phyloP scores from a whole-genome alignment of 2,113 vertebrate genomes.

The Neolamprologus falcicula region DNA sequence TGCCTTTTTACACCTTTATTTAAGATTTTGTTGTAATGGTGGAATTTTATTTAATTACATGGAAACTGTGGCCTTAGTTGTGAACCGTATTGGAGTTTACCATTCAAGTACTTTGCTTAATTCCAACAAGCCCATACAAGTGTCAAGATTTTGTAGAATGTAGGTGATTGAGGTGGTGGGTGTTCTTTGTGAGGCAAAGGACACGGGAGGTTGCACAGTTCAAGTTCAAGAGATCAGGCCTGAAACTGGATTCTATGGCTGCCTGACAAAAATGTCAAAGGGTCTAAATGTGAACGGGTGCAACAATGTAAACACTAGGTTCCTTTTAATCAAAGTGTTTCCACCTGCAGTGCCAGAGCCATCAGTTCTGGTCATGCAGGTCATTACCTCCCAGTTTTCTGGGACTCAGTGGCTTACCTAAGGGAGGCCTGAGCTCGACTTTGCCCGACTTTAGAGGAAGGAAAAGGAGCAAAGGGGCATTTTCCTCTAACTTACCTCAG shows the following conservation, averaged over 20 bases:
- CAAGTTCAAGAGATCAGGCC: slow-evolving; percentile 21
- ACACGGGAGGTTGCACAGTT: slow-evolving; percentile 18
- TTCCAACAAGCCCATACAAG: neutral
- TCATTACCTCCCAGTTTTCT: slow-evolving; percentile 52
- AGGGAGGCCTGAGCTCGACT: slow-evolving; percentile 27
- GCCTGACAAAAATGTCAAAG: slow-evolving; percentile 45
- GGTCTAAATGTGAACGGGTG: slow-evolving; percentile 35
- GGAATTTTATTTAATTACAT: neutral
- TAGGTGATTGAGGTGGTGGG: neutral
- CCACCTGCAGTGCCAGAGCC: slow-evolving; percentile 61
- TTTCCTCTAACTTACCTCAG: slow-evolving; percentile 41
- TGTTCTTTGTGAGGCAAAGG: neutral
- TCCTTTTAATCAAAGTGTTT: slow-evolving; percentile 63
- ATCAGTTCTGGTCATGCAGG: slow-evolving; percentile 40
- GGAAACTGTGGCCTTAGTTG: neutral
- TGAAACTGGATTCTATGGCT: slow-evolving; percentile 34
- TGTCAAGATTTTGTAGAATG: neutral
- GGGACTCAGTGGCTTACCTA: slow-evolving; percentile 34
- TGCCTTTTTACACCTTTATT: neutral
- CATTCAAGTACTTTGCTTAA: neutral
- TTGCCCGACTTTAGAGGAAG: slow-evolving; percentile 2
- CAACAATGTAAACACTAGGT: slow-evolving; percentile 49
- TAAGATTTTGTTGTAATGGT: neutral
- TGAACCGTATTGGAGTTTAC: neutral
- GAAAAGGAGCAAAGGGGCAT: neutral